These are phyloP conservation scores for Diprion similis DNA, from an alignment of 1,140 invertebrate species.

Conservation along the genomic window DNA sequence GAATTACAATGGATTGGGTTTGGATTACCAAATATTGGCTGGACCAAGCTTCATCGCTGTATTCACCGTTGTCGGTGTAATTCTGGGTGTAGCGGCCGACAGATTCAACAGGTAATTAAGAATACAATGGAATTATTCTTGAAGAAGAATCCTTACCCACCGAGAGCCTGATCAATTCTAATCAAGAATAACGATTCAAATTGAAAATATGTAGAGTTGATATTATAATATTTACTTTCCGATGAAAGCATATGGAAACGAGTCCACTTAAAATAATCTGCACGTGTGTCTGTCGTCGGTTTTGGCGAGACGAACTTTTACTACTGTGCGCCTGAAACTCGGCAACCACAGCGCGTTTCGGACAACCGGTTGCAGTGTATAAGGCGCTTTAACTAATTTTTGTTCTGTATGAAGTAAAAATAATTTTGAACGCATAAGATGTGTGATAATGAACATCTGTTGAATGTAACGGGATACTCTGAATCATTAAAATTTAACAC, in stretches of 20 bases:
- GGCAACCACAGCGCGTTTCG: background rate
- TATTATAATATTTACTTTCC: too few relatives aligned
- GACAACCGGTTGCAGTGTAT: background rate
- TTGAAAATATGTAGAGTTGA: too few relatives aligned
- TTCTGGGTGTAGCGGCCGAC: slow-evolving; percentile 86
- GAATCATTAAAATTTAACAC: too few relatives aligned
- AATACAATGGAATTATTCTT: background rate
- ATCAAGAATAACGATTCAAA: too few relatives aligned
- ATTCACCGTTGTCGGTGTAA: slow-evolving; percentile 85
- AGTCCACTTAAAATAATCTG: background rate
- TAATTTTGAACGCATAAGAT: too few relatives aligned
- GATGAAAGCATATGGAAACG: background rate
- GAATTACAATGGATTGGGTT: slow-evolving; percentile 90
- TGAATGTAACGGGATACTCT: too few relatives aligned
- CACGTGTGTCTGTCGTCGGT: too few relatives aligned
- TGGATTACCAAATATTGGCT: slow-evolving; percentile 91
- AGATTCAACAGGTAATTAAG: slow-evolving; percentile 65
- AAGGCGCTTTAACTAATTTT: background rate
- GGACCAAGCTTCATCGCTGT: slow-evolving; percentile 92
- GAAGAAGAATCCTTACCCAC: too few relatives aligned
- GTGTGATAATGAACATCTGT: too few relatives aligned
- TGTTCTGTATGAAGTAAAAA: too few relatives aligned
- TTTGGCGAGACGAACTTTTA: too few relatives aligned
- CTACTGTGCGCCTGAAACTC: background rate
- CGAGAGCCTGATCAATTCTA: too few relatives aligned